These are phyloP conservation scores for Glomeris maerens DNA, from an alignment of 1,140 invertebrate genomes.

Conservation along the genomic window DNA sequence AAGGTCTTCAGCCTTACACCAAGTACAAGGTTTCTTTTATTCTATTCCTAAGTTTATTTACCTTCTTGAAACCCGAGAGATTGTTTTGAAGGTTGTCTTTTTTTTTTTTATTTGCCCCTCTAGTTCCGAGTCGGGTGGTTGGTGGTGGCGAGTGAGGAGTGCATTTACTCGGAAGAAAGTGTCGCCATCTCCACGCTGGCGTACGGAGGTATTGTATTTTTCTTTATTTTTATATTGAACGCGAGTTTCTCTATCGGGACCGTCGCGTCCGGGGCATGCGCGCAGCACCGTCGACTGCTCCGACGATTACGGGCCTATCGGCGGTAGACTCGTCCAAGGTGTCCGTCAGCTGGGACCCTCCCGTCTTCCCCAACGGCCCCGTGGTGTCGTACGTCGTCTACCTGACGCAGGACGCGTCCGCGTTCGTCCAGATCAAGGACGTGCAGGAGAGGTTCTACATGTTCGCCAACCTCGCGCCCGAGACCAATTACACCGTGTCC, in stretches of 20 bases:
- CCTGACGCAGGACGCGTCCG: constrained; percentile 39
- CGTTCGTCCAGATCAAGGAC: constrained; percentile 22
- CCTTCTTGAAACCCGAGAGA: constrained; percentile 1
- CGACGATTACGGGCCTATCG: constrained; percentile 49
- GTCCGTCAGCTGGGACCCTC: constrained; percentile 72
- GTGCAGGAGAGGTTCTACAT: constrained; percentile 47
- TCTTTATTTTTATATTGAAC: neutral
- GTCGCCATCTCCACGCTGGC: constrained; percentile 59
- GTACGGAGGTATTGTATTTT: constrained; percentile 24
- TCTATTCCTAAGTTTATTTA: neutral
- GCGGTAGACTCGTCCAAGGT: constrained; percentile 67
- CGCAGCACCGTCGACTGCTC: constrained; percentile 30
- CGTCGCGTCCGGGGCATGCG: too few species aligned
- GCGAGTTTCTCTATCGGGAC: too few species aligned
- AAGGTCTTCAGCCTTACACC: constrained; percentile 67
- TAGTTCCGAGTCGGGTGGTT: constrained; percentile 69
- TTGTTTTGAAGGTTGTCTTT: neutral
- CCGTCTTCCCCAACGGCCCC: constrained; percentile 69
- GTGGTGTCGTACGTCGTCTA: constrained; percentile 67
- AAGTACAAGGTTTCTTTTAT: constrained; percentile 57
- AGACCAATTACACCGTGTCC: constrained; percentile 57
- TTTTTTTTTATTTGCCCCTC: constrained; percentile 26
- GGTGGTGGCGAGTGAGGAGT: constrained; percentile 46
- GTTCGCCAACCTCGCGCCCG: constrained; percentile 57
- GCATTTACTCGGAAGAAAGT: constrained; percentile 61